Evolutionary conservation across 2,888 invertebrate genomes (phyloP), one percentile per base, ranked within the genome.

Genomic region (Bimastos eiseni): DNA sequence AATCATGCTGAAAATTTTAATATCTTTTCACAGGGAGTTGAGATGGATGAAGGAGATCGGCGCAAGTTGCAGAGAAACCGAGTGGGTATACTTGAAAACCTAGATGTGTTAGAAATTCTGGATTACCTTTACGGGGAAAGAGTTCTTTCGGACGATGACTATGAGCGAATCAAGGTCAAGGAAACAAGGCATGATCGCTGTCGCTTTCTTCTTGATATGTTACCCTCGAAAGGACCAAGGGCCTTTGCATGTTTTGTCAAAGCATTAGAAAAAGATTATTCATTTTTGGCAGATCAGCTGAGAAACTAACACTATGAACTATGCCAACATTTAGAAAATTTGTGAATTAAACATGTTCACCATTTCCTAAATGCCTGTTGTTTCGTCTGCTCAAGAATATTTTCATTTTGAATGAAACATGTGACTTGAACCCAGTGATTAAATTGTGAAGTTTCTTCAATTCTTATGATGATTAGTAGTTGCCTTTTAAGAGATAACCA

Each of bases 131-230:
- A 5, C 24, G 36, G 36, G 86, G 86, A 86, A 36, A 37, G 17
- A 36, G n/a, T 86, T 37, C 34, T 86, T 37, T 36, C 86, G 24
- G 37, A 21, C 0, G 86, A 86, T 36, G 86, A 86, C 86, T 24
- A 0, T 86, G 86, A 86, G 24, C 34, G 86, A 37, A 86, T 86
- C 37, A 86, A 6, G 34, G 86, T 37, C 34, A 37, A 86, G 86
- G 37, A 86, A 36, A 86, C 86, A 36, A 37, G 8, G 24, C 15
- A 36, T 30, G 86, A 86, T 36, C 86, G 86, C 36, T 86, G 86
- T 36, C 86, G 86, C 37, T 36, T 86, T 86, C 86, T 86, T 34
- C 86, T 86, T 6, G 86, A 86, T 36, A 86, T 86, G 86, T 86
- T 86, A 36, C 86, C 86, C 37, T 33, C 86, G 6, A 86, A 37